Percentiles rank a stretch among this genome's conserved stretches.
Evolutionary conservation across 2,113 vertebrate species (phyloP).

Genomic region (Morone saxatilis): DNA sequence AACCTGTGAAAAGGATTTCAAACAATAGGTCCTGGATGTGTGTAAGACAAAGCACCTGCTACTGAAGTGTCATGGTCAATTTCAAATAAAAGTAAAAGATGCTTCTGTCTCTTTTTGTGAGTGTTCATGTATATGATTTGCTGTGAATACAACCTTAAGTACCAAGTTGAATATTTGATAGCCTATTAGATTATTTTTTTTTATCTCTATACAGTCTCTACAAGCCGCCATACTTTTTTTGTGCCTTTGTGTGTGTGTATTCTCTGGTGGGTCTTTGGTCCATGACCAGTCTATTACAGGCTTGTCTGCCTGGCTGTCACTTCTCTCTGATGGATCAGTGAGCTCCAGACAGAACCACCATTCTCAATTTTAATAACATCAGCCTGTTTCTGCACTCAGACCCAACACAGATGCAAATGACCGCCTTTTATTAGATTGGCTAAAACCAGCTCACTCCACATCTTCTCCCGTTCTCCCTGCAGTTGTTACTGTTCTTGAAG

Average conservation of each 20-base stretch:
- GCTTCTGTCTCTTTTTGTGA: conserved; percentile 33
- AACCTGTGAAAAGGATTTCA: conserved; percentile 59
- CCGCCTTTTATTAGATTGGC: conserved; percentile 57
- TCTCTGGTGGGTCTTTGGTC: conserved; percentile 62
- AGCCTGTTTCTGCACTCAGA: conserved; percentile 35
- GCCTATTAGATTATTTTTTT: background rate
- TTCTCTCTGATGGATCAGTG: conserved; percentile 77
- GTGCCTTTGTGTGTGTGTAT: conserved; percentile 37
- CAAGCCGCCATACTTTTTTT: background rate
- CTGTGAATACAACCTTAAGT: conserved; percentile 31
- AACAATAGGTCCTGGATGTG: conserved; percentile 71
- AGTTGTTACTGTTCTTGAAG: conserved; percentile 27
- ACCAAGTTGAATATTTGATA: conserved; percentile 2
- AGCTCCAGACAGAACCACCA: conserved; percentile 73
- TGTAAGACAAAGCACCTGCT: conserved; percentile 62
- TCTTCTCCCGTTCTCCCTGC: conserved; percentile 10
- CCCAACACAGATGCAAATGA: conserved; percentile 64
- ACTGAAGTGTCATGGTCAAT: conserved; percentile 58
- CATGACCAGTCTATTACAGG: conserved; percentile 75
- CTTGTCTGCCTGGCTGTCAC: conserved; percentile 74
- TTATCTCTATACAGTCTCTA: conserved; percentile 4
- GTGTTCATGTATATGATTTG: conserved; percentile 44
- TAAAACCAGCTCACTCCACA: conserved; percentile 25
- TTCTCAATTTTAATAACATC: conserved; percentile 61
- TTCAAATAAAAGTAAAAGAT: conserved; percentile 48